Evolutionary conservation across 2,888 invertebrate genomes (phyloP), one percentile per base, ranked within the genome.

Genomic region (Folsomia manolachei): DNA sequence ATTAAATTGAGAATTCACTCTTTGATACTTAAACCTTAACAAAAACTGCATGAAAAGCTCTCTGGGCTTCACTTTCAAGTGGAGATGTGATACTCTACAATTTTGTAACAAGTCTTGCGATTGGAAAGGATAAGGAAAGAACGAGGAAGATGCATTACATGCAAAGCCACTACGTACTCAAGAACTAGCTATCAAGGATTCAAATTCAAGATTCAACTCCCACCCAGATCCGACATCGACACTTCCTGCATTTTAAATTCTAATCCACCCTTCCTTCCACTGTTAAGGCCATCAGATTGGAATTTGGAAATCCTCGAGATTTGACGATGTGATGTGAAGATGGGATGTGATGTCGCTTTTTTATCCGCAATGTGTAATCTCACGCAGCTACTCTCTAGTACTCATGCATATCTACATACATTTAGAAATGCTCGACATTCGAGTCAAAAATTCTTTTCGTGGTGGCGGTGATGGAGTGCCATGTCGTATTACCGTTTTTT

Each of bases 321-420:
- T 56, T 56, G 56, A 56, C 56, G 56, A 56, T n/a, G 56, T 56
- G 56, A 56, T 18, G 18, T 56, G 56, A 56, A 56, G 56, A 56
- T 21, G 51, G 9, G 18, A 18, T 51, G 4, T 19, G 21, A 56
- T 56, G 56, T 56, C 56, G 18, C 56, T 21, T 56, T 56, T 7
- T 19, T 56, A 56, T 56, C n/a, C 56, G 9, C 9, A 51, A 51
- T 51, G 51, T 51, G 51, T 51, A 51, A 51, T 51, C 51, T 51
- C 51, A 51, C 51, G 18, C 9, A 18, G 51, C n/a, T n/a, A n/a
- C n/a, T n/a, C n/a, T n/a, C n/a, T n/a, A n/a, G n/a, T 14, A 39
- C 39, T 9, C 39, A 39, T 9, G 39, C 56, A 14, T 14, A 4
- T 56, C 56, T 56, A 21, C 56, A 56, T 56, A 56, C 56, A 56